These are phyloP conservation scores for Spodoptera frugiperda DNA, from an alignment of 1,140 invertebrate species.

Conservation along the genomic window DNA sequence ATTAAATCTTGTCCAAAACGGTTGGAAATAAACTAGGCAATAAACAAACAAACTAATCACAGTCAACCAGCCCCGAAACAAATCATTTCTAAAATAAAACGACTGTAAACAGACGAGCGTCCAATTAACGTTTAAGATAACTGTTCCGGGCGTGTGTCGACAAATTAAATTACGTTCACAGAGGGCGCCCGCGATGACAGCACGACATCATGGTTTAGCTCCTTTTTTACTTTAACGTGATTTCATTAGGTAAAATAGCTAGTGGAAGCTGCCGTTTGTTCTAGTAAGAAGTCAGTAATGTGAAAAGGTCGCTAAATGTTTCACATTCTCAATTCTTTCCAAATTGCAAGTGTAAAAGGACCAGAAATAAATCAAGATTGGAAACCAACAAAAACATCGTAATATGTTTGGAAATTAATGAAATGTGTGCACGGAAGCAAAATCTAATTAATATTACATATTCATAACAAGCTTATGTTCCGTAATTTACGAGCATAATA, in stretches of 20 bases:
- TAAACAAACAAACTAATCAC: not conserved
- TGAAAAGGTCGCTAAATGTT: too few relatives aligned
- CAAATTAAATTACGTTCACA: conserved; percentile 26
- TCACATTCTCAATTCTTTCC: too few relatives aligned
- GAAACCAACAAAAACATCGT: too few relatives aligned
- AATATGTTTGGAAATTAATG: not conserved
- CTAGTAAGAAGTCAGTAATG: not conserved
- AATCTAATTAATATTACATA: too few relatives aligned
- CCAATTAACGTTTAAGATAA: conserved; percentile 37
- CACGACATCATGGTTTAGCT: not conserved
- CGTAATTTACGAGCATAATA: too few relatives aligned
- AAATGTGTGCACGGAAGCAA: too few relatives aligned
- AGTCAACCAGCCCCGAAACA: not conserved
- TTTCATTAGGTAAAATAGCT: not conserved
- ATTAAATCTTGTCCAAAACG: not conserved
- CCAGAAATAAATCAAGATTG: too few relatives aligned
- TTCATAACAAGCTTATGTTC: too few relatives aligned
- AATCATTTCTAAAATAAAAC: conserved; percentile 27
- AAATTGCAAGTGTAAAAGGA: too few relatives aligned
- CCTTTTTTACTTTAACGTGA: conserved; percentile 15
- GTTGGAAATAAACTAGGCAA: too few relatives aligned
- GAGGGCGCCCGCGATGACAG: conserved; percentile 13
- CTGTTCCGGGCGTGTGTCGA: conserved; percentile 22
- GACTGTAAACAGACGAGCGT: conserved; percentile 7
- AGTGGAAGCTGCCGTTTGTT: too few relatives aligned